A percentile compares a stretch with the other conserved stretches of the same genome.
Evolutionary conservation across 37 sponge, comb jelly and placozoan species (phyloP).

Genomic region (Mnemiopsis leidyi): DNA sequence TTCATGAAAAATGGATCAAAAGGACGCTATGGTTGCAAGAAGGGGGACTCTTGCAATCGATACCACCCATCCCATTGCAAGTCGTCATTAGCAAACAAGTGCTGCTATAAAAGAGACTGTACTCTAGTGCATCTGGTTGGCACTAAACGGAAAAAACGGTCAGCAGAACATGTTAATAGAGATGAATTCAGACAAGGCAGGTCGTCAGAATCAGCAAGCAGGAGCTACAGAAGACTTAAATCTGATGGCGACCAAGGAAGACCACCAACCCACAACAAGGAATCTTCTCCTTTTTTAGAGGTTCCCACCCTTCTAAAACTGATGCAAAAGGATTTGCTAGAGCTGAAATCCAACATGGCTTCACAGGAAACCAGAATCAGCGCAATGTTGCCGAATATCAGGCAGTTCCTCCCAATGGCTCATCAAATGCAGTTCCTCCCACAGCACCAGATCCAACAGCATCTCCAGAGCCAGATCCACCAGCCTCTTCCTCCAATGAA

Average conservation of each 20-base stretch:
- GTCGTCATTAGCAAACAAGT: background rate
- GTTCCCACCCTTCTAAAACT: background rate
- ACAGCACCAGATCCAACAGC: background rate
- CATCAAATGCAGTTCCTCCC: no score
- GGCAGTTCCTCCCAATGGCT: no score
- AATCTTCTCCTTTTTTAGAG: conserved; percentile 18
- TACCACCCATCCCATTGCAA: background rate
- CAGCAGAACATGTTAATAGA: no score
- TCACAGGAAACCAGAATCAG: no score
- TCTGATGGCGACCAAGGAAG: no score
- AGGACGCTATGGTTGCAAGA: background rate
- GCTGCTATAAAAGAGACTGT: background rate
- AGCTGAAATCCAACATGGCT: no score
- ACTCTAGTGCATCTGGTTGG: background rate
- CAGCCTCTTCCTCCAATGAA: conserved; percentile 4
- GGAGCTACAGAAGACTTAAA: no score
- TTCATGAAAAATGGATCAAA: background rate
- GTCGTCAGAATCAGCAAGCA: no score
- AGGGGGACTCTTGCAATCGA: background rate
- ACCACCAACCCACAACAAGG: no score
- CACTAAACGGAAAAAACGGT: background rate
- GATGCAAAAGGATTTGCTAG: no score
- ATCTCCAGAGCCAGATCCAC: background rate
- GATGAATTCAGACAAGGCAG: no score
- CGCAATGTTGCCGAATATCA: no score